Evolutionary conservation across 2,797 vertebrate genomes (phyloP), one percentile per base, ranked within the genome.

Genomic region (Halcyon smyrnensis): DNA sequence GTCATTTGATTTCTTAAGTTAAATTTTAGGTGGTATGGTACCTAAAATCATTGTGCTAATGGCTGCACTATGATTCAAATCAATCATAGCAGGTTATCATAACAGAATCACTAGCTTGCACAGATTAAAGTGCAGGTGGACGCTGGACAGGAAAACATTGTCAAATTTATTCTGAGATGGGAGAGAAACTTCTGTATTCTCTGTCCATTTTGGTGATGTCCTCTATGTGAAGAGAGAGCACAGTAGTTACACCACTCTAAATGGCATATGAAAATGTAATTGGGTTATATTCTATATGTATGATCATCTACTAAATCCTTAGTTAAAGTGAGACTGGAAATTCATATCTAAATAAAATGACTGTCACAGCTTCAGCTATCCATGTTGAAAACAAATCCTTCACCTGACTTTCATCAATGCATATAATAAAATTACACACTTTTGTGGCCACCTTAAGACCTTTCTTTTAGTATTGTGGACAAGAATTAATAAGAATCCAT

Each of bases 71-170:
- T 8, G 15, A 45, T 54, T 53, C 15, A 37, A 41, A 57, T 59
- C 37, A 9, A 7, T 37, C 4, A 2, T 5, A 84, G 37, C 27
- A 23, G 24, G 12, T n/a, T 64, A 17, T 32, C 1, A 0, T 41
- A 74, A 34, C 8, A 63, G 73, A 36, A 59, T 43, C 11, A 2
- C 8, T 37, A 23, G 8, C 5, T 48, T 43, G 5, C 36, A 12
- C 23, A 54, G 43, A 34, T 27, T n/a, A 9, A 48, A 41, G 53
- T 53, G 37, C 19, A 63, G 30, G n/a, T 56, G 18, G 23, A 10
- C 39, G 39, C 45, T 53, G 32, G 46, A 24, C 36, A 60, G 46
- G 57, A 65, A 76, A 41, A 41, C 10, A 15, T n/a, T 36, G 8
- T 73, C 34, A 15, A 2, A 2, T 21, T 30, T 56, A 39, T 71